These are phyloP conservation scores for Myxocyprinus asiaticus DNA, from an alignment of 2,113 vertebrate genomes.

Conservation along the genomic window DNA sequence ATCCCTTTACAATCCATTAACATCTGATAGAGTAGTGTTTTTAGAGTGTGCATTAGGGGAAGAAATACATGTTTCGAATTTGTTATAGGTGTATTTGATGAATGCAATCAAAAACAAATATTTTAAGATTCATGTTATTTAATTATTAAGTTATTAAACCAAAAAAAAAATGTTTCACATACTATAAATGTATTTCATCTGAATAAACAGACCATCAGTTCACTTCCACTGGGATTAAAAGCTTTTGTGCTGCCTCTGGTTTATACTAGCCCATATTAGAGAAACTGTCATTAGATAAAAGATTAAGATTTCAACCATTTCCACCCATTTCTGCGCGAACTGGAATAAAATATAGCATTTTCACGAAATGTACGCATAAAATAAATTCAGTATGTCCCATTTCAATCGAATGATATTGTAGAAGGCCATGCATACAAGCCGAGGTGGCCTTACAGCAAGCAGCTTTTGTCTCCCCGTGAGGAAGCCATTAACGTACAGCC, in stretches of 20 bases:
- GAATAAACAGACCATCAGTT: no score
- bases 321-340: neutral
- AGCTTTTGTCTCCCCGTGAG: constrained; percentile 76
- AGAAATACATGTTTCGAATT: no score
- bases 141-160: no score
- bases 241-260: neutral
- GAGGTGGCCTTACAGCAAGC: constrained; percentile 15
- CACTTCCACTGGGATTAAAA: neutral
- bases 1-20: no score
- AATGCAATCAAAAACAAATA: no score
- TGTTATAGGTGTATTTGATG: no score
- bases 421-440: neutral
- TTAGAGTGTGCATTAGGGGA: no score
- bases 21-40: no score
- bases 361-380: neutral
- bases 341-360: neutral
- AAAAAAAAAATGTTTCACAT: no score
- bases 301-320: neutral
- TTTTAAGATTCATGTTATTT: no score
- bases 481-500: constrained; percentile 69
- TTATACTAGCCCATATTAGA: neutral
- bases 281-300: neutral
- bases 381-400: neutral
- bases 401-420: neutral
- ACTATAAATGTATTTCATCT: no score